phyloP scores from a whole-genome alignment of 1,140 invertebrate genomes.

The Ostrea denselamellosa region DNA sequence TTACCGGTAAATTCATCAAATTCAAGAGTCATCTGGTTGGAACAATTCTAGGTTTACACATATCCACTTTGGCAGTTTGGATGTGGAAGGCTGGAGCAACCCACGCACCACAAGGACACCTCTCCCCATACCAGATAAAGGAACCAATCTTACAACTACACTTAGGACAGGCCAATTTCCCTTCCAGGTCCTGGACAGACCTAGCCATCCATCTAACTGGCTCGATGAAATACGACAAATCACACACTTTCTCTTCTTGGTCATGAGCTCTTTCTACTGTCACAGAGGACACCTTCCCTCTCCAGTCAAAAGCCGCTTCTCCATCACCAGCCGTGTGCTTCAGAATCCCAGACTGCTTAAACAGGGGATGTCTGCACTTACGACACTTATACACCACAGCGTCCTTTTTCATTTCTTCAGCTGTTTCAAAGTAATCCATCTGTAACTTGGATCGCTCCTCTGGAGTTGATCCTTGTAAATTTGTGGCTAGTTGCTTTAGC shows the following conservation, averaged over 20 bases:
- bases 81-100: slow-evolving; percentile 78
- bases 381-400: background rate
- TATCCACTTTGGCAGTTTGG: slow-evolving; percentile 72
- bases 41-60: slow-evolving; percentile 57
- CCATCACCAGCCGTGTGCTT: slow-evolving; percentile 64
- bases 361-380: slow-evolving; percentile 63
- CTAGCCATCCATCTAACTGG: slow-evolving; percentile 71
- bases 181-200: slow-evolving; percentile 60
- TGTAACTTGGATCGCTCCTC: background rate
- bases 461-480: slow-evolving; percentile 52
- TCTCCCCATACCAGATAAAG: slow-evolving; percentile 76
- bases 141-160: slow-evolving; percentile 75
- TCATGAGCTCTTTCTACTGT: background rate
- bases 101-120: slow-evolving; percentile 77
- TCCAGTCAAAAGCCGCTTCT: slow-evolving; percentile 71
- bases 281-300: slow-evolving; percentile 54
- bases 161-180: slow-evolving; percentile 74
- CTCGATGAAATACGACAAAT: slow-evolving; percentile 69
- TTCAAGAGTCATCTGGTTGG: background rate
- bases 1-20: no score
- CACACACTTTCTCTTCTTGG: slow-evolving; percentile 57
- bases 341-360: slow-evolving; percentile 59
- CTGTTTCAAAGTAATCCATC: background rate
- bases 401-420: background rate
- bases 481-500: slow-evolving; percentile 58